phyloP scores from a whole-genome alignment of 2,797 vertebrate species.

The Spea hammondii region DNA sequence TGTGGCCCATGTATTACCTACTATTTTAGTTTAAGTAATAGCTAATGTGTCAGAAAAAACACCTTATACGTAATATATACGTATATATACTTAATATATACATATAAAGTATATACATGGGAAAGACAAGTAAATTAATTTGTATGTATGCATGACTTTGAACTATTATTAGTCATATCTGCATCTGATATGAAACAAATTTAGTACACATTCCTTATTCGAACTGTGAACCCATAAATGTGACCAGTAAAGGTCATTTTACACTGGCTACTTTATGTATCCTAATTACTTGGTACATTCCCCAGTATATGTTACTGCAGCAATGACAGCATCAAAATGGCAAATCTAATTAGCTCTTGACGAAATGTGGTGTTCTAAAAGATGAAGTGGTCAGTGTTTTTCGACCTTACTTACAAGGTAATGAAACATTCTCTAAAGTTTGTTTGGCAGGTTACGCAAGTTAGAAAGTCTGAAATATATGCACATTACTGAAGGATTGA shows the following conservation, averaged over 20 bases:
- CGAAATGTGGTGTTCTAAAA: slow-evolving; percentile 14
- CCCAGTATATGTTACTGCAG: background rate
- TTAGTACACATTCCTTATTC: background rate
- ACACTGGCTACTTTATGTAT: background rate
- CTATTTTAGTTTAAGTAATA: too few relatives aligned
- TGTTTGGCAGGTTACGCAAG: background rate
- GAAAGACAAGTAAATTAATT: background rate
- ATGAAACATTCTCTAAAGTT: background rate
- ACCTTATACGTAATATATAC: too few relatives aligned
- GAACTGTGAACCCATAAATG: too few relatives aligned
- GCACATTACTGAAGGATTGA: too few relatives aligned
- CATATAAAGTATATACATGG: background rate
- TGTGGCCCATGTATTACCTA: too few relatives aligned
- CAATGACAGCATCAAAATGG: slow-evolving; percentile 32
- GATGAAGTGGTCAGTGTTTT: background rate
- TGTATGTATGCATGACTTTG: slow-evolving; percentile 2
- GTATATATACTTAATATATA: too few relatives aligned
- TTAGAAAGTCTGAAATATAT: too few relatives aligned
- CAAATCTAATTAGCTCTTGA: slow-evolving; percentile 41
- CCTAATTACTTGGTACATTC: background rate
- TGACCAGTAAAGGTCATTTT: background rate
- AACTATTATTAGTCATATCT: background rate
- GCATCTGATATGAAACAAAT: background rate
- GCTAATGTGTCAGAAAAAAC: too few relatives aligned
- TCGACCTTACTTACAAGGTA: slow-evolving; percentile 5